Evolutionary conservation across 2,797 vertebrate species (phyloP).

Genomic region (Geotrypetes seraphini): DNA sequence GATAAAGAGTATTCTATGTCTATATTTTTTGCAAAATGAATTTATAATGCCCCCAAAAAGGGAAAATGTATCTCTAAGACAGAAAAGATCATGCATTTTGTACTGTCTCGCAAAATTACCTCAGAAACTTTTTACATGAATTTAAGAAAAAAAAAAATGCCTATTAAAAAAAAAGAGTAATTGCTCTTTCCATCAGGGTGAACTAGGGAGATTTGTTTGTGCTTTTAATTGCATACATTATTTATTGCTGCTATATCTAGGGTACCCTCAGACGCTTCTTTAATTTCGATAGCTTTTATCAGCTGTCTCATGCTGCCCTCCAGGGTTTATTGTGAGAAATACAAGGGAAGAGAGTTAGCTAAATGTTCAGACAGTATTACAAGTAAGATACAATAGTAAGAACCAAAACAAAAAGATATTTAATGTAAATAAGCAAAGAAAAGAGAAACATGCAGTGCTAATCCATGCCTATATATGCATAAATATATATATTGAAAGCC

Average conservation of each 20-base stretch:
- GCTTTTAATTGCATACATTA: not conserved
- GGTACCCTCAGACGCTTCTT: not conserved
- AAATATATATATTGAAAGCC: too few relatives aligned
- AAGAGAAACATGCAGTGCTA: not conserved
- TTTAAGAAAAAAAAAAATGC: not conserved
- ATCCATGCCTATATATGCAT: constrained; percentile 6
- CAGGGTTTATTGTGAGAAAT: constrained; percentile 17
- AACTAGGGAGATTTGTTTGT: not conserved
- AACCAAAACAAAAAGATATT: not conserved
- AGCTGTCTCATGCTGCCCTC: constrained; percentile 31
- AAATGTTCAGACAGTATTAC: too few relatives aligned
- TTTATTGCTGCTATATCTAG: constrained; percentile 8
- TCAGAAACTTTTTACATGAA: constrained; percentile 18
- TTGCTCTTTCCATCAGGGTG: not conserved
- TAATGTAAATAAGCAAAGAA: not conserved
- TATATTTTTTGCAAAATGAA: constrained; percentile 17
- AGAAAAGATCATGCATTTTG: fast-evolving
- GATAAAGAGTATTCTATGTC: too few relatives aligned
- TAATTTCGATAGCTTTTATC: not conserved
- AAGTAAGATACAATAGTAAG: not conserved
- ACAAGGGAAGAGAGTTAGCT: too few relatives aligned
- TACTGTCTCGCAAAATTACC: constrained; percentile 8
- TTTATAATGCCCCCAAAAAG: constrained; percentile 5
- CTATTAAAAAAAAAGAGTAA: not conserved
- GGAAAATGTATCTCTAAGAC: not conserved